These are phyloP conservation scores for Suricata suricatta DNA, from an alignment of 2,113 vertebrate genomes.

Conservation along the genomic window DNA sequence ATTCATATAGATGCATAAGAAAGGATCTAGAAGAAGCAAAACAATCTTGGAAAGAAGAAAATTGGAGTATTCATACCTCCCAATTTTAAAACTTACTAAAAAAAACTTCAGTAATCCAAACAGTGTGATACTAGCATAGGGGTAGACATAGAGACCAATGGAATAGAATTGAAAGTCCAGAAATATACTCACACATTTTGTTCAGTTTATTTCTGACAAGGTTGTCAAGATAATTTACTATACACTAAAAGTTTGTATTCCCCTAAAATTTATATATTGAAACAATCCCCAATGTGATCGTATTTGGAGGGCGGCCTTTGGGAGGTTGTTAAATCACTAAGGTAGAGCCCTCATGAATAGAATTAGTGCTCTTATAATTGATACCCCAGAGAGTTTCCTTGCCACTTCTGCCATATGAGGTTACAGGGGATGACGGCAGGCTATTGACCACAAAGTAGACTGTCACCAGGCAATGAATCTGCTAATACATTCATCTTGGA, in stretches of 20 bases:
- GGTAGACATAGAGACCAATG: not conserved
- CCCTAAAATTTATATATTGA: not conserved
- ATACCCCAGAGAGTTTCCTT: not conserved
- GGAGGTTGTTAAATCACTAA: not conserved
- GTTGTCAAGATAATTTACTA: not conserved
- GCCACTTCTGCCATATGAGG: not conserved
- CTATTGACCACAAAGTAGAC: not conserved
- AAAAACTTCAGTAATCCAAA: not conserved
- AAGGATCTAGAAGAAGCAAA: not conserved
- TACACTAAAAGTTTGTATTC: not conserved
- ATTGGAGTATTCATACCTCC: not conserved
- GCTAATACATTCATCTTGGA: not conserved
- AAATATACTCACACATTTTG: not conserved
- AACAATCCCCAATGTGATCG: not conserved
- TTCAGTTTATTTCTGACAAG: not conserved
- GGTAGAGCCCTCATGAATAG: not conserved
- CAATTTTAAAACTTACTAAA: not conserved
- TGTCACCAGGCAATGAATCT: not conserved
- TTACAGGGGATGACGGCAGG: not conserved
- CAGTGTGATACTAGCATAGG: not conserved
- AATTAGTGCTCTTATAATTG: not conserved
- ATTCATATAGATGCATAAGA: not conserved
- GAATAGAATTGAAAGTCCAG: not conserved
- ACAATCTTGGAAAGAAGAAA: not conserved
- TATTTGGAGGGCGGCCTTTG: not conserved